Conservation (phyloP, 2,113 vertebrate species). For the Rattus rattus region DNA sequence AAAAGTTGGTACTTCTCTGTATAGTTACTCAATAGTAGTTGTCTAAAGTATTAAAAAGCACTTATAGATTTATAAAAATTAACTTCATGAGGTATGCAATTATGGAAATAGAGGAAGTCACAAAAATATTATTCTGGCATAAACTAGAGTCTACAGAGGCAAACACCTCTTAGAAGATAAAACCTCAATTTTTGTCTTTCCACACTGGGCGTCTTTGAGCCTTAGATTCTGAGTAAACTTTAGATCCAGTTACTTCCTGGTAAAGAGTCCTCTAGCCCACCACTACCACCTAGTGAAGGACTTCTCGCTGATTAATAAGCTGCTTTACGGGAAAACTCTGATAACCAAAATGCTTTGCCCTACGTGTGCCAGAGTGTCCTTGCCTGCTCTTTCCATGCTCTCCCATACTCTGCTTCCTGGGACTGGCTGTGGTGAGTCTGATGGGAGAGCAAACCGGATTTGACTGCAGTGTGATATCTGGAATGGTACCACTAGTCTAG, state of each 20-base stretch:
- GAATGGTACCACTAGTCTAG: not conserved
- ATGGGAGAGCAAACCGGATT: not conserved
- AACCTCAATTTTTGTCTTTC: not conserved
- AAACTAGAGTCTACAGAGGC: not conserved
- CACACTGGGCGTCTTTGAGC: not conserved
- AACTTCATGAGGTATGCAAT: slow-evolving; percentile 49
- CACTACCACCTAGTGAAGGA: not conserved
- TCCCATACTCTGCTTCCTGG: not conserved
- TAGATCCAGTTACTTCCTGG: slow-evolving; percentile 37
- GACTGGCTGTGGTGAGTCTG: not conserved
- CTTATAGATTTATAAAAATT: slow-evolving; percentile 44
- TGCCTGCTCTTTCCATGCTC: not conserved
- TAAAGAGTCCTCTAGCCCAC: not conserved
- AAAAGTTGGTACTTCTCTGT: not conserved
- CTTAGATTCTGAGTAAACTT: slow-evolving; percentile 27
- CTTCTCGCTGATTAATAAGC: slow-evolving; percentile 11
- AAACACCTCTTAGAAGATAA: not conserved
- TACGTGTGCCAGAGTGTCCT: not conserved
- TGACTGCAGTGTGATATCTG: slow-evolving; percentile 11
- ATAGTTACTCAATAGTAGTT: not conserved
- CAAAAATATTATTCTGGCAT: slow-evolving; percentile 37
- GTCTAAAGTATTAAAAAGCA: not conserved
- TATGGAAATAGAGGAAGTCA: slow-evolving; percentile 32
- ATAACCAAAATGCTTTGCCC: not conserved
- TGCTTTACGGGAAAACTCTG: slow-evolving; percentile 16